Evolutionary conservation across 1,140 invertebrate genomes (phyloP).

Genomic region (Pseudomyrmex flavicornis): DNA sequence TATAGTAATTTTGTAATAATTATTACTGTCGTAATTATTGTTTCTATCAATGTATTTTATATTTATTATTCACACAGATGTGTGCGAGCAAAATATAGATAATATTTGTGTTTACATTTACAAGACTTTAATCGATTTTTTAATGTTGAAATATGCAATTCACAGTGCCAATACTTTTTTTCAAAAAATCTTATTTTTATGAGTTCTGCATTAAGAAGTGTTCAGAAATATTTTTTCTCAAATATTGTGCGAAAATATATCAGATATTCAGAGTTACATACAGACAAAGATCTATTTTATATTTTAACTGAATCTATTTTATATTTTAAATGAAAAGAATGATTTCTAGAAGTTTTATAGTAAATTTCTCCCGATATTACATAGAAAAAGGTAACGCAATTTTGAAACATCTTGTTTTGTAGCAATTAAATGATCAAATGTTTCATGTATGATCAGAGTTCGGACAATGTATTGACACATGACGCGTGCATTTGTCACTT

Average conservation of each 20-base stretch:
- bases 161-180: conserved; percentile 45
- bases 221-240: neutral
- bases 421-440: neutral
- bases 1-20: too few relatives aligned
- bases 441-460: neutral
- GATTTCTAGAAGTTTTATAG: conserved; percentile 3
- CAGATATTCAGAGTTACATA: neutral
- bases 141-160: too few relatives aligned
- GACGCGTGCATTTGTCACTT: neutral
- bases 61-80: too few relatives aligned
- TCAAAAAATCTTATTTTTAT: conserved; percentile 33
- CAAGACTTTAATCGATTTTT: too few relatives aligned
- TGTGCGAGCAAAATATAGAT: too few relatives aligned
- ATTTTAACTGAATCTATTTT: neutral
- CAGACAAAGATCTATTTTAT: neutral
- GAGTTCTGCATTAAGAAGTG: neutral
- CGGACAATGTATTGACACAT: neutral
- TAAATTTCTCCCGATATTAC: neutral
- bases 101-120: too few relatives aligned
- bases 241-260: neutral
- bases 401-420: neutral
- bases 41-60: too few relatives aligned
- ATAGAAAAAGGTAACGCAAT: neutral
- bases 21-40: too few relatives aligned
- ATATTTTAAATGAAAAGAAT: neutral